Evolutionary conservation across 2,797 vertebrate species (phyloP).

Genomic region (Distichodus sexfasciatus): DNA sequence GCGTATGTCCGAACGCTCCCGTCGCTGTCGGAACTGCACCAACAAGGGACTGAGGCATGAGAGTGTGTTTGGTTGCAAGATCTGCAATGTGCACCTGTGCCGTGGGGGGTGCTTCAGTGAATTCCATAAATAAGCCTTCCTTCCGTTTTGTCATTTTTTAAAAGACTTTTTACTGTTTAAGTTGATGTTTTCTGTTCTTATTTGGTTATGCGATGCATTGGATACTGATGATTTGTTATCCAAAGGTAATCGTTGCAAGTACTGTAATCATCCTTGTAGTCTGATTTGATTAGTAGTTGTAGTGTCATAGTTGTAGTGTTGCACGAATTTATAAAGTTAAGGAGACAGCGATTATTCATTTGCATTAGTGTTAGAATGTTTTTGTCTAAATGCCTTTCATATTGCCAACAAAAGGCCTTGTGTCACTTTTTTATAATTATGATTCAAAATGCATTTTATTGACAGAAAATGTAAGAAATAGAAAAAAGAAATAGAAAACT

Average conservation of each 20-base stretch:
- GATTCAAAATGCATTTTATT: conserved; percentile 74
- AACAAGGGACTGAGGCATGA: conserved; percentile 81
- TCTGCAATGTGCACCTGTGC: conserved; percentile 84
- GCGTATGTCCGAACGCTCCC: conserved; percentile 82
- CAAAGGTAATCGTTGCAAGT: conserved; percentile 78
- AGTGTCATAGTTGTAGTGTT: conserved; percentile 71
- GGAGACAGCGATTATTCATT: conserved; percentile 65
- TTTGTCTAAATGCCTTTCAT: conserved; percentile 74
- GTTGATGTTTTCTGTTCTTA: conserved; percentile 63
- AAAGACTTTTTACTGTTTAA: conserved; percentile 55
- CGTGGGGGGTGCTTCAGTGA: conserved; percentile 82
- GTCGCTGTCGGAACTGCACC: conserved; percentile 82
- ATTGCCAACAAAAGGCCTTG: conserved; percentile 77
- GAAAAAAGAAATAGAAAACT: conserved; percentile 51
- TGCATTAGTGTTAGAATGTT: conserved; percentile 77
- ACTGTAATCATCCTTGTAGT: conserved; percentile 77
- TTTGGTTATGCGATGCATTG: conserved; percentile 38
- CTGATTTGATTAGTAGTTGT: conserved; percentile 68
- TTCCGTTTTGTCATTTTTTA: conserved; percentile 54
- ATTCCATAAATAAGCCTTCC: conserved; percentile 79
- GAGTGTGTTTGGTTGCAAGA: conserved; percentile 82
- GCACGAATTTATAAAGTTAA: conserved; percentile 76
- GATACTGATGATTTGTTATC: conserved; percentile 54
- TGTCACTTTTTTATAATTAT: conserved; percentile 77
- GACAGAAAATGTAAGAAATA: no score